A percentile compares a stretch with the other conserved stretches of the same genome.
Evolutionary conservation across 2,113 vertebrate species (phyloP).

Genomic region (Axis porcinus): DNA sequence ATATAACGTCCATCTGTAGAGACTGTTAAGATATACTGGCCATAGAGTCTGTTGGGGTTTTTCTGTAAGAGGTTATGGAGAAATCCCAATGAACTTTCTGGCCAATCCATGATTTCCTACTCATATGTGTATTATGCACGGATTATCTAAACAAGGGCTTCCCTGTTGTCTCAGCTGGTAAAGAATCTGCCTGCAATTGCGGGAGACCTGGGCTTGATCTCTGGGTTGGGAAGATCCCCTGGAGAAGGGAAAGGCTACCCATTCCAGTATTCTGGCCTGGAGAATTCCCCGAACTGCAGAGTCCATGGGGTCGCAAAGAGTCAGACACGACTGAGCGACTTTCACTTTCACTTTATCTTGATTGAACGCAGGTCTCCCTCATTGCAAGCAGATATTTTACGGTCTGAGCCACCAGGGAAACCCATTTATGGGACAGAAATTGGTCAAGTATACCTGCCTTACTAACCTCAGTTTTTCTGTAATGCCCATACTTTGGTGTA

Average conservation of each 20-base stretch:
- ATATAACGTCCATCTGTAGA: background rate
- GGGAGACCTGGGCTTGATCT: rapidly evolving
- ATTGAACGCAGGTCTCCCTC: background rate
- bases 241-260: background rate
- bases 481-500: background rate
- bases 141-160: background rate
- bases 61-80: background rate
- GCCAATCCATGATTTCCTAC: background rate
- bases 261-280: background rate
- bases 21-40: background rate
- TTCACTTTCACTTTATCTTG: background rate
- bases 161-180: background rate
- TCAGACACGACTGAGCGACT: rapidly evolving
- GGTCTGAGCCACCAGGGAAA: background rate
- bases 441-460: rapidly evolving
- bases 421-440: background rate
- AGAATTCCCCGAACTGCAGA: background rate
- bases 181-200: rapidly evolving
- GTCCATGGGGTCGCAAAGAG: rapidly evolving
- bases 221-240: background rate
- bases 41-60: background rate
- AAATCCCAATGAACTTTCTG: background rate
- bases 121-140: rapidly evolving
- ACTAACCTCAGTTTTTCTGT: background rate
- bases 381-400: background rate